Conservation (phyloP, 2,888 invertebrate species). For the Coremacera marginata region DNA sequence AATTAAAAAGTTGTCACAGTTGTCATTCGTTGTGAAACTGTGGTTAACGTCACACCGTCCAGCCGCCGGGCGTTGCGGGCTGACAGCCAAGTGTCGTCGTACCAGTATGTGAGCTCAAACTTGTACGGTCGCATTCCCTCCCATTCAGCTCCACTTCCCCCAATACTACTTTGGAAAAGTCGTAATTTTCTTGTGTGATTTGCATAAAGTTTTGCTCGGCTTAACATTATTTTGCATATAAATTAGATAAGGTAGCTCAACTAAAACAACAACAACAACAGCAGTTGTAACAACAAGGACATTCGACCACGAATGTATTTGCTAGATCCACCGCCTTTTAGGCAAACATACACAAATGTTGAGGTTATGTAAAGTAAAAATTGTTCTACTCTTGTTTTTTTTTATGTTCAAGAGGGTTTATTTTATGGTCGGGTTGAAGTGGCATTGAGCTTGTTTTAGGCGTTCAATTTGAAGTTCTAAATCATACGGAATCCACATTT, state of each 20-base stretch:
- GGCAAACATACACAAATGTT: constrained; percentile 29
- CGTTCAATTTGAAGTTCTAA: constrained; percentile 34
- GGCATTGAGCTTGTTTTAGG: constrained; percentile 19
- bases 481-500: constrained; percentile 34
- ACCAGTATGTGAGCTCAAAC: too few species aligned
- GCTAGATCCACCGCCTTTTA: constrained; percentile 22
- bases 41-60: neutral
- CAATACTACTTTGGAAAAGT: neutral
- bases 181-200: constrained; percentile 34
- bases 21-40: constrained; percentile 22
- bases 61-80: neutral
- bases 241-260: constrained; percentile 27
- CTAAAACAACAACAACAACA: constrained; percentile 20
- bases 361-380: constrained; percentile 29
- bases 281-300: constrained; percentile 6
- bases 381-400: constrained; percentile 12
- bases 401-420: neutral
- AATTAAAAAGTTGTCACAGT: constrained; percentile 36
- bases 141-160: neutral
- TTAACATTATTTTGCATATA: constrained; percentile 37
- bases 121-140: neutral
- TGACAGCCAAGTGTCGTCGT: neutral
- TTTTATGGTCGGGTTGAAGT: neutral
- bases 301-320: constrained; percentile 32
- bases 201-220: constrained; percentile 28